phyloP scores from a whole-genome alignment of 2,113 vertebrate species.

The Ranitomeya imitator region DNA sequence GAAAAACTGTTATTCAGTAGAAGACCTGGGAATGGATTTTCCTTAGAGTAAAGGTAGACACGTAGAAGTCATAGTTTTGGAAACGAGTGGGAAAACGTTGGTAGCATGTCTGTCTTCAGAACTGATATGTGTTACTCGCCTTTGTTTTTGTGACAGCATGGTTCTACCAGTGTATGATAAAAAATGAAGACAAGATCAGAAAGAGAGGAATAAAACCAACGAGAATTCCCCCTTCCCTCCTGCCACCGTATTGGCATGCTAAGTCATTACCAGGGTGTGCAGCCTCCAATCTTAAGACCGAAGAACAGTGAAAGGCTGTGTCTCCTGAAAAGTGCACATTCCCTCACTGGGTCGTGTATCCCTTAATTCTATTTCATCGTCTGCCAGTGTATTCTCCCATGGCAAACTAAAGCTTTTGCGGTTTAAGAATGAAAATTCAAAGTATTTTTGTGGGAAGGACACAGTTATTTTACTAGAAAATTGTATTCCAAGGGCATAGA shows the following conservation, averaged over 20 bases:
- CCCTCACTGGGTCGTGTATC: conserved; percentile 23
- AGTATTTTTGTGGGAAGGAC: neutral
- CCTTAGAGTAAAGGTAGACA: neutral
- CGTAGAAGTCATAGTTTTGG: neutral
- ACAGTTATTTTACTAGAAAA: neutral
- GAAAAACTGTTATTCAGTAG: neutral
- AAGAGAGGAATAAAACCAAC: conserved; percentile 17
- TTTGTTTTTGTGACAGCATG: conserved; percentile 16
- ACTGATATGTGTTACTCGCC: conserved; percentile 5
- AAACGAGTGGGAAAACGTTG: neutral
- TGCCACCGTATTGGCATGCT: neutral
- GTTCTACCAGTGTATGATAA: conserved; percentile 12
- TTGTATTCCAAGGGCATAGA: neutral
- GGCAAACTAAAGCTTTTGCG: conserved; percentile 34
- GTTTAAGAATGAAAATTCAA: conserved; percentile 17
- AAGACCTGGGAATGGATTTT: neutral
- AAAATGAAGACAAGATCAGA: neutral
- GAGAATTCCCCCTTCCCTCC: neutral
- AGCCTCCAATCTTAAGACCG: conserved; percentile 9
- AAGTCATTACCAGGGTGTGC: conserved; percentile 28
- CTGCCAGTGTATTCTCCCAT: conserved; percentile 39
- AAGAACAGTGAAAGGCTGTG: neutral
- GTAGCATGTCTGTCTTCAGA: conserved; percentile 1
- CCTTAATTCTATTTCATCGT: conserved; percentile 40
- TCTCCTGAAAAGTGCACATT: neutral